A percentile compares a stretch with the other conserved stretches of the same genome.
Conservation (phyloP, 2,888 invertebrate genomes). For the Hirtodrosophila confusa region DNA sequence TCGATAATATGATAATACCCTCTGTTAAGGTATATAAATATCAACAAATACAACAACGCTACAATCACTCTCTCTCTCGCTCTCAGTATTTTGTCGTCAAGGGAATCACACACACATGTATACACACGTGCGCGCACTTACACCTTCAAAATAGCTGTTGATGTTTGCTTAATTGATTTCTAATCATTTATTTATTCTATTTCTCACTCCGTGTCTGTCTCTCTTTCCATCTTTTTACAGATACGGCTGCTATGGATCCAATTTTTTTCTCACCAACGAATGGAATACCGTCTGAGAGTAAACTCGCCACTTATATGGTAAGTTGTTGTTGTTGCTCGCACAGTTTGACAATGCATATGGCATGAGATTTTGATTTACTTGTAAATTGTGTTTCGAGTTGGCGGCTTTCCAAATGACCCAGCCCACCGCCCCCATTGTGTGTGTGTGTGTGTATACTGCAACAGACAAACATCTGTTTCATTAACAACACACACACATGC, state of each 20-base stretch:
- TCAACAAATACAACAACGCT: conserved; percentile 16
- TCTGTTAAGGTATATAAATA: no score
- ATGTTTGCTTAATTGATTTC: conserved; percentile 78
- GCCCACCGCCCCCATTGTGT: background rate
- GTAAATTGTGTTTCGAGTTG: conserved; percentile 16
- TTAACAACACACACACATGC: conserved; percentile 32
- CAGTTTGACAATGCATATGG: conserved; percentile 19
- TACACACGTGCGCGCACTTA: conserved; percentile 5
- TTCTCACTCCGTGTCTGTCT: conserved; percentile 43
- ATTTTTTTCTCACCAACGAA: conserved; percentile 89
- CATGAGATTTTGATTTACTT: conserved; percentile 3
- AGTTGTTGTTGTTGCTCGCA: conserved; percentile 50
- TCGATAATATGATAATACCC: no score
- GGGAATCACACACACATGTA: conserved; percentile 1
- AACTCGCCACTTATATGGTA: conserved; percentile 94
- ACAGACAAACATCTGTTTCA: conserved; percentile 32
- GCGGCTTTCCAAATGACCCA: conserved; percentile 24
- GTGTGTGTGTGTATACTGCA: background rate
- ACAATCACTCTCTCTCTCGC: conserved; percentile 2
- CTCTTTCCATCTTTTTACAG: conserved; percentile 67
- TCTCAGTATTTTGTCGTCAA: background rate
- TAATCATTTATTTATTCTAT: conserved; percentile 60
- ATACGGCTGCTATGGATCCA: conserved; percentile 88
- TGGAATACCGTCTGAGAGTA: conserved; percentile 93
- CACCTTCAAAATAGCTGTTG: conserved; percentile 36